These are phyloP conservation scores for Orthosia gracilis DNA, from an alignment of 2,888 invertebrate species.

Conservation along the genomic window DNA sequence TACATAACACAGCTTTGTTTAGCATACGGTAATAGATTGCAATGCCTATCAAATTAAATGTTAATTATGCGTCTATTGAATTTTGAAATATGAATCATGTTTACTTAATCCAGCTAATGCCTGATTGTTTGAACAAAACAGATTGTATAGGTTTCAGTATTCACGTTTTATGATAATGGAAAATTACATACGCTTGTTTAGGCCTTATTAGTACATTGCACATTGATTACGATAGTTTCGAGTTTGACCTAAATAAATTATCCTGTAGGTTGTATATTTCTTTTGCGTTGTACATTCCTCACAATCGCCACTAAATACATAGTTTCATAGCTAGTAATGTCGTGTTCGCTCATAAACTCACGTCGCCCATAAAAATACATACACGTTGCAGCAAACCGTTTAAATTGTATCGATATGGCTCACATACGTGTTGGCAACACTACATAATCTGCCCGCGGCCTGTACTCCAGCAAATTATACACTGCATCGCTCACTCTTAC, in stretches of 20 bases:
- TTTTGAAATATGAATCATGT: slow-evolving; percentile 56
- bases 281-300: slow-evolving; percentile 13
- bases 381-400: slow-evolving; percentile 53
- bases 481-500: slow-evolving; percentile 81
- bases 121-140: slow-evolving; percentile 49
- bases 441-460: slow-evolving; percentile 78
- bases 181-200: slow-evolving; percentile 18
- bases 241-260: background rate
- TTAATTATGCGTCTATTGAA: slow-evolving; percentile 50
- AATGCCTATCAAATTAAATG: slow-evolving; percentile 54
- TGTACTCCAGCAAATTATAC: slow-evolving; percentile 81
- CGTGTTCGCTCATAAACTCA: slow-evolving; percentile 41
- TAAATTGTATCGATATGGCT: slow-evolving; percentile 67
- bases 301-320: slow-evolving; percentile 22
- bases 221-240: background rate
- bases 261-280: background rate
- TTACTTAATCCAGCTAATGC: slow-evolving; percentile 49
- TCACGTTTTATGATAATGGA: slow-evolving; percentile 25
- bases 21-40: slow-evolving; percentile 45
- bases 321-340: slow-evolving; percentile 30
- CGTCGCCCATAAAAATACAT: slow-evolving; percentile 58
- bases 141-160: slow-evolving; percentile 36
- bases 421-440: slow-evolving; percentile 68
- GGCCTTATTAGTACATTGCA: no score
- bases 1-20: slow-evolving; percentile 50